Evolutionary conservation across 64 coral and sea anemone genomes (phyloP).

Genomic region (Catalaphyllia jardinei): DNA sequence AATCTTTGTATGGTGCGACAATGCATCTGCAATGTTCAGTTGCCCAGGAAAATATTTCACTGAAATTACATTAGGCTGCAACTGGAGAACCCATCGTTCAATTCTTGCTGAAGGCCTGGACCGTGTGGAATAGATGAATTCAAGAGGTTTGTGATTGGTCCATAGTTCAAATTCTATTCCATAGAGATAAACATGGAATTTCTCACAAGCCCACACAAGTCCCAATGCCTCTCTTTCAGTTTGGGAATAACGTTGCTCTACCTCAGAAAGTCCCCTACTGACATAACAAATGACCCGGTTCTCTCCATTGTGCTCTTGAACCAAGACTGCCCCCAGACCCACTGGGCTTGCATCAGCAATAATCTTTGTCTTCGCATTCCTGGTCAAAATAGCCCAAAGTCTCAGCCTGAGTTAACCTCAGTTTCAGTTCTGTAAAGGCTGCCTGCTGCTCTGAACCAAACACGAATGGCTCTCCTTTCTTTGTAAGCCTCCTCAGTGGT

Average conservation of each 20-base stretch:
- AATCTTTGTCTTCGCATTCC: background rate
- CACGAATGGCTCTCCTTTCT: slow-evolving; percentile 1
- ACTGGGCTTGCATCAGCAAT: slow-evolving; percentile 51
- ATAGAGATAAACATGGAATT: slow-evolving; percentile 54
- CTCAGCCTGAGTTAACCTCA: background rate
- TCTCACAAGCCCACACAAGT: background rate
- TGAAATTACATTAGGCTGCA: background rate
- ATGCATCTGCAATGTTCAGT: background rate
- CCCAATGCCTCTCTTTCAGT: background rate
- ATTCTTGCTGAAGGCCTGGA: slow-evolving; percentile 12
- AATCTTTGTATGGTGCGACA: no score
- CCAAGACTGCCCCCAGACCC: slow-evolving; percentile 28
- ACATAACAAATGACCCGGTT: slow-evolving; percentile 19
- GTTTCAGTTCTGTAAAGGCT: slow-evolving; percentile 30
- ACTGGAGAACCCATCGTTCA: slow-evolving; percentile 34
- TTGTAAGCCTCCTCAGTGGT: background rate
- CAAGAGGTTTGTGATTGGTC: slow-evolving; percentile 55
- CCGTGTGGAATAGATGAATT: slow-evolving; percentile 11
- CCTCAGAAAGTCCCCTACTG: slow-evolving; percentile 2
- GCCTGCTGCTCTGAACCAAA: slow-evolving; percentile 9
- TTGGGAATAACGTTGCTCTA: slow-evolving; percentile 14
- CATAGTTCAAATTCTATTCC: slow-evolving; percentile 37
- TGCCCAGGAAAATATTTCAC: background rate
- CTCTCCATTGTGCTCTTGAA: slow-evolving; percentile 13
- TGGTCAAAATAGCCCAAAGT: slow-evolving; percentile 34